Base-by-base conservation (phyloP, 1,140 invertebrate species). In the Ridgeia piscesae region DNA sequence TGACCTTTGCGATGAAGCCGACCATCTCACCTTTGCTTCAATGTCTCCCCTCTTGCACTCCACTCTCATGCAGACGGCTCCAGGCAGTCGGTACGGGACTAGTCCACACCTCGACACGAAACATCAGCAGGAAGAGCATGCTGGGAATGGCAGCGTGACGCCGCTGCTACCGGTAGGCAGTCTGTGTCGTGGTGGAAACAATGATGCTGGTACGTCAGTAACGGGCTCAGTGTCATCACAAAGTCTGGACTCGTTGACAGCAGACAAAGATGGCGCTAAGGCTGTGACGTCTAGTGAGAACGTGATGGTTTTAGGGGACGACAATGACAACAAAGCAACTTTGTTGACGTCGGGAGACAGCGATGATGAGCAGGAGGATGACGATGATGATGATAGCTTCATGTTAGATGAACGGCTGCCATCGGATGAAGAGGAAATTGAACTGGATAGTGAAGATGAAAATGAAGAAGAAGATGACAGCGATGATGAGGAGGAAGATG, bases 361-460 rank as follows among this genome's bases (percentile, higher is more conserved):
- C 27, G 58, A 77, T 77, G 58, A 77, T 77, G 42, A 42, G 4
- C 4, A 42, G 42, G 42, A 42, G 42, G 42, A 42, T n/a, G 8
- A 50, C 6, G 14, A 21, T 77, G 58, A 77, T 77, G 17, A 77
- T 77, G 17, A 77, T 77, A n/a, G 33, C 17, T 90, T 17, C 89
- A 6, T 90, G 11, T 21, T 8, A 90, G 89, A 90, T 14, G 89
- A 90, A 42, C 89, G 89, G 89, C 89, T 42, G 35, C 89, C 89
- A 14, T 90, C 89, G 2, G 89, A 91, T 42, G 91, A 91, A 48
- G 42, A 91, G n/a, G 91, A 91, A 58, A 91, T 33, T 42, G 91
- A 91, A 58, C 42, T 90, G 17, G 89, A 90, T 77, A 77, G 58
- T 90, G 35, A 90, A 90, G 89, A 35, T 33, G 89, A 35, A 33